Conservation (phyloP, 2,888 invertebrate genomes). For the Brachyptera risi region DNA sequence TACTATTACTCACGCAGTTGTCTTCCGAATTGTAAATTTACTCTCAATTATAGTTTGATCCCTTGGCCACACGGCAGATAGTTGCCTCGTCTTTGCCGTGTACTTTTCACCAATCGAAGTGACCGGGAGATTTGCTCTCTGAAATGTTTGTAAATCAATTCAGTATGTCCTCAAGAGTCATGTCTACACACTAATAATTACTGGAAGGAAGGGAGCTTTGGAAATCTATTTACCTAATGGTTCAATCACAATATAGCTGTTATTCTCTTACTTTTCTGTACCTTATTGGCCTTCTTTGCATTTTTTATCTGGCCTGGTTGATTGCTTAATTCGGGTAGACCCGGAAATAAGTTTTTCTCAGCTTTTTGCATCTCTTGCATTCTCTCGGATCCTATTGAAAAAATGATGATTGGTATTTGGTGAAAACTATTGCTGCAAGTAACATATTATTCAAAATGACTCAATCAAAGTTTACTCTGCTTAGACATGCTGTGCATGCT, state of each 20-base stretch:
- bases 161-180: no score
- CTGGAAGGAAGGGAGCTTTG: no score
- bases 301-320: conserved; percentile 27
- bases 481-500: no score
- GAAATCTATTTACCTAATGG: no score
- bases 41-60: conserved; percentile 29
- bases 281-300: conserved; percentile 31
- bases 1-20: conserved; percentile 25
- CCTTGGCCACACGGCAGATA: conserved; percentile 32
- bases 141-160: no score
- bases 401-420: no score
- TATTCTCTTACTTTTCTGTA: conserved; percentile 33
- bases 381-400: conserved; percentile 25
- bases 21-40: conserved; percentile 23
- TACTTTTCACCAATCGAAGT: conserved; percentile 20
- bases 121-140: conserved; percentile 25
- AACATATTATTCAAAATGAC: no score
- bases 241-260: no score
- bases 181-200: no score
- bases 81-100: conserved; percentile 15
- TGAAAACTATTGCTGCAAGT: no score
- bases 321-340: conserved; percentile 29
- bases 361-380: conserved; percentile 20
- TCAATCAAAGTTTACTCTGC: no score
- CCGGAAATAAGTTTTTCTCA: conserved; percentile 23